Percentiles rank a stretch among this genome's conserved stretches.
Conservation (phyloP, 2,797 vertebrate species). For the Ataeniobius toweri region DNA sequence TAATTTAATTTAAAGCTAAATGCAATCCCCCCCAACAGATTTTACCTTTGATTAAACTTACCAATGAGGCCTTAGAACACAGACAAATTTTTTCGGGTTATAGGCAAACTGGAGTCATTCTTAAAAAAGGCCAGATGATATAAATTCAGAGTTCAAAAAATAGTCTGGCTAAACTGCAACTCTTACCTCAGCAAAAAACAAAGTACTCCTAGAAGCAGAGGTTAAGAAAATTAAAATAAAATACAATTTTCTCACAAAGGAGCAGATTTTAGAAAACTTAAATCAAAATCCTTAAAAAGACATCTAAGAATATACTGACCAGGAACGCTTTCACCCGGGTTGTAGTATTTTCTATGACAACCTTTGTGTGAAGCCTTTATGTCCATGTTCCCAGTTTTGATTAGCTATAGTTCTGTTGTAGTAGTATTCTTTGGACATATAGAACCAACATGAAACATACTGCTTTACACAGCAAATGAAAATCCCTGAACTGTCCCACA, state of each 20-base stretch:
- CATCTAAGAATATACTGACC: not conserved
- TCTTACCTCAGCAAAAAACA: not conserved
- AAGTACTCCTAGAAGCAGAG: not conserved
- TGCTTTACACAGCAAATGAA: not conserved
- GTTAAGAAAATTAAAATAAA: not conserved
- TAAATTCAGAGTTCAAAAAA: too few relatives aligned
- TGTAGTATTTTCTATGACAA: not conserved
- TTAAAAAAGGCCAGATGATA: not conserved
- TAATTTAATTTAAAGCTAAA: too few relatives aligned
- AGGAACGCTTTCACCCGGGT: not conserved
- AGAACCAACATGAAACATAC: not conserved
- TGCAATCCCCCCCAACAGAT: too few relatives aligned
- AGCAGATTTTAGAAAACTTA: not conserved
- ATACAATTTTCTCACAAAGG: too few relatives aligned
- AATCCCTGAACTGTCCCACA: not conserved
- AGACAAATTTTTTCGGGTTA: too few relatives aligned
- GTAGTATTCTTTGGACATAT: not conserved
- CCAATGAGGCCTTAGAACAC: too few relatives aligned
- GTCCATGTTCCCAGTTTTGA: not conserved
- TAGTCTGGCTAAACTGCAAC: not conserved
- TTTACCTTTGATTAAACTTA: too few relatives aligned
- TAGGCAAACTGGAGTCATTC: too few relatives aligned
- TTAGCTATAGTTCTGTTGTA: not conserved
- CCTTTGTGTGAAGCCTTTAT: not conserved
- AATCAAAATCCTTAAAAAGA: not conserved